Evolutionary conservation across 2,113 vertebrate species (phyloP).

Genomic region (Poecile atricapillus): DNA sequence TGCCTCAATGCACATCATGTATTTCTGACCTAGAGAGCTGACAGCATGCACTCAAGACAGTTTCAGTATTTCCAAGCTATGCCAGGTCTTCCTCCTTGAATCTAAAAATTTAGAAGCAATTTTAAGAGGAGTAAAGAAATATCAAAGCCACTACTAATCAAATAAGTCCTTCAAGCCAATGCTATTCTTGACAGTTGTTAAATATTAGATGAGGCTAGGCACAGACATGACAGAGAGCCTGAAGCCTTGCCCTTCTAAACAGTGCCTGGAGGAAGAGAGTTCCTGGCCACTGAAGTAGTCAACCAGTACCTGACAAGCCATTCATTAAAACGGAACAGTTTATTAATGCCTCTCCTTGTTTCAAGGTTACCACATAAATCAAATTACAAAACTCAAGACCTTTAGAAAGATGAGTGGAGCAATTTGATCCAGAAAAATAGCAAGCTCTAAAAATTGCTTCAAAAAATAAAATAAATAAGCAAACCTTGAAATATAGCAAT

Average conservation of each 20-base stretch:
- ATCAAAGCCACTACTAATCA: not conserved
- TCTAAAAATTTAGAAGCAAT: not conserved
- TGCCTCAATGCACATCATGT: not conserved
- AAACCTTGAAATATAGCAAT: not conserved
- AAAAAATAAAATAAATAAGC: constrained; percentile 3
- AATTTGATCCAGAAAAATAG: constrained; percentile 32
- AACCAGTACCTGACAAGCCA: constrained; percentile 62
- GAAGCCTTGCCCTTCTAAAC: constrained; percentile 34
- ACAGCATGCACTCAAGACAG: not conserved
- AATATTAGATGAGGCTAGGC: constrained; percentile 19
- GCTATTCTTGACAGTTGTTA: not conserved
- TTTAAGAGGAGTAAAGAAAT: not conserved
- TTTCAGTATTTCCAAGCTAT: not conserved
- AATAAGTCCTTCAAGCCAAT: constrained; percentile 16
- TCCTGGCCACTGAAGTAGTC: constrained; percentile 43
- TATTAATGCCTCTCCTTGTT: constrained; percentile 61
- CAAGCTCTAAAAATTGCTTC: not conserved
- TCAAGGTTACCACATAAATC: constrained; percentile 73
- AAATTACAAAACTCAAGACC: constrained; percentile 42
- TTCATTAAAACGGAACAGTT: constrained; percentile 64
- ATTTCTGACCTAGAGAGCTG: not conserved
- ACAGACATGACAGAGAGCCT: not conserved
- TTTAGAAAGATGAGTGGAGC: constrained; percentile 42
- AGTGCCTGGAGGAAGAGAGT: constrained; percentile 7
- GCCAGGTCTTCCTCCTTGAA: not conserved